These are phyloP conservation scores for Physella acuta DNA, from an alignment of 1,140 invertebrate genomes.

Conservation along the genomic window DNA sequence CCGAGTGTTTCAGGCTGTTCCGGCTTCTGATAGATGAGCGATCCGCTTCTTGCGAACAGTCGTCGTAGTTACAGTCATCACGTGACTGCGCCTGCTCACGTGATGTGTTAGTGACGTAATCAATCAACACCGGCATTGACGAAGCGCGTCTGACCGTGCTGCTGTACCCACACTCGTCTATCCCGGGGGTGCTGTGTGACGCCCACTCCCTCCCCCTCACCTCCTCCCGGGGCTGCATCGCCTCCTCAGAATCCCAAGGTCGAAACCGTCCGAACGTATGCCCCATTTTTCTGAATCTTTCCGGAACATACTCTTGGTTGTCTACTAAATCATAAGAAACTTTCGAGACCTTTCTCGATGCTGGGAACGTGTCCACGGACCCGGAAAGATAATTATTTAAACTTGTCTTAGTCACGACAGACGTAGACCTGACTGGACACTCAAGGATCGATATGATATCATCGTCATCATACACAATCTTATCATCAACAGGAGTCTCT, in stretches of 20 bases:
- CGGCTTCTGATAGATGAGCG: no score
- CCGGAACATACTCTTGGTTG: background rate
- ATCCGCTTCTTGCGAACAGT: no score
- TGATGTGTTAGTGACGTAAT: no score
- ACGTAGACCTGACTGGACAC: background rate
- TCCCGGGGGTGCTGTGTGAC: background rate
- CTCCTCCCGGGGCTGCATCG: no score
- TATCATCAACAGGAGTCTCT: background rate
- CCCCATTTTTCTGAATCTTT: background rate
- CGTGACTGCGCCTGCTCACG: no score
- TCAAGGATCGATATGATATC: background rate
- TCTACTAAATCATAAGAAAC: no score
- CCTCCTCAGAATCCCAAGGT: background rate
- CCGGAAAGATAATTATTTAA: constrained; percentile 6
- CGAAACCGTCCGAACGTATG: constrained; percentile 4
- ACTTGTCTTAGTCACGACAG: background rate
- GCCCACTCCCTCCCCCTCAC: background rate
- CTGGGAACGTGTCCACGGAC: constrained; percentile 1
- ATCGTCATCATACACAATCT: background rate
- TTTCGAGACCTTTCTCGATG: no score
- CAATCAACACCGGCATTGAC: no score
- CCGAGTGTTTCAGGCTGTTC: no score
- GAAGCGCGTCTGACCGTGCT: background rate
- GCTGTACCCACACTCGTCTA: no score
- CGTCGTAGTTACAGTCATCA: no score